Base-by-base conservation (phyloP, 2,113 vertebrate genomes). In the Procavia capensis region DNA sequence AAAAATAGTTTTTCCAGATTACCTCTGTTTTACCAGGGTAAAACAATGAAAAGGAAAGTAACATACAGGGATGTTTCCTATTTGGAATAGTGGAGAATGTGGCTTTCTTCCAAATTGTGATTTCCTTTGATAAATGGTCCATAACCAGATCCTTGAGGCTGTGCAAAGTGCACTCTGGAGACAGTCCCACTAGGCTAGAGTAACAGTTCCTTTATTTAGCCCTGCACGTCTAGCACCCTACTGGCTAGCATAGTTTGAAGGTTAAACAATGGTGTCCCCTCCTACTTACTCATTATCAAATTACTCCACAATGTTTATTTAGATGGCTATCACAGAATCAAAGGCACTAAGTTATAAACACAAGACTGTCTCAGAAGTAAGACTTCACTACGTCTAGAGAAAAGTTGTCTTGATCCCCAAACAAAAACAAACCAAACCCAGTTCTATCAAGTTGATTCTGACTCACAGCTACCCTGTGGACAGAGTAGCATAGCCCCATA, bases 231-330 rank as follows among this genome's bases (percentile, higher is more conserved):
- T 95, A 83, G 97, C 91, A 94, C 88, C 85, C 93, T 81, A 75
- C 93, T 97, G 90, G 97, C 98, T 98, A 98, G 89, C 97, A 97
- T 96, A 98, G 95, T 98, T 98, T 97, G 96, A 95, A 97, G 97
- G 97, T 96, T 98, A 97, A 98, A 97, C 92, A 97, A 89, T 94
- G 39, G 90, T 83, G 79, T 97, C 97, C 96, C 94, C 97, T 97
- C 75, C 93, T 93, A 90, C 79, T 97, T 97, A 96, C 27, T 97
- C 94, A 97, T 97, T 93, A 97, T 96, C 95, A 97, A 97, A 98
- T 98, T 97, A 97, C 97, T 96, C 97, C 93, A 92, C 4, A 2
- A 34, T 94, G 43, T 98, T 98, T 98, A 96, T 97, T 98, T 97
- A 97, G 94, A 91, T 47, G 75, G 3, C 82, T 97, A 34, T 95